phyloP scores from a whole-genome alignment of 2,113 vertebrate species.

The Brachionichthys hirsutus region DNA sequence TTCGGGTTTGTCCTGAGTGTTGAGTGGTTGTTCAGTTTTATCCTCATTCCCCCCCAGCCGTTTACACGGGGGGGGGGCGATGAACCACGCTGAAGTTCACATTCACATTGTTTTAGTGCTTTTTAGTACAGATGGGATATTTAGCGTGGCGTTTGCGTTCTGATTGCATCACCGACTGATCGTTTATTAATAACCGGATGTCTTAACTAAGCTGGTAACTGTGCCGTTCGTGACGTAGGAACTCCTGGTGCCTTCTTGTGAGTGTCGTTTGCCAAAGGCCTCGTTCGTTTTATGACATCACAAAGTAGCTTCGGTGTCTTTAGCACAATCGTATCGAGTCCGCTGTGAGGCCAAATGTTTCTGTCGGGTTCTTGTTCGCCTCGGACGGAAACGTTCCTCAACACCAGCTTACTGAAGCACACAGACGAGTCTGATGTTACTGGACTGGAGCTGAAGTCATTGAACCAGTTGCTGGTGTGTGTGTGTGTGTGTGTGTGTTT shows the following conservation, averaged over 20 bases:
- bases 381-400: constrained; percentile 7
- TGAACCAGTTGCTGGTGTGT: not conserved
- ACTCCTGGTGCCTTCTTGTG: constrained; percentile 52
- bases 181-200: constrained; percentile 11
- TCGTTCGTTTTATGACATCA: constrained; percentile 19
- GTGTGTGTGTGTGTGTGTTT: not conserved
- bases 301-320: constrained; percentile 1
- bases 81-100: constrained; percentile 7
- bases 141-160: constrained; percentile 21
- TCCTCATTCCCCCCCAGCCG: too few species aligned
- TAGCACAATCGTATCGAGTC: constrained; percentile 10
- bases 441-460: not conserved
- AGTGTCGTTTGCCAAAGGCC: constrained; percentile 19
- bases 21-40: too few species aligned
- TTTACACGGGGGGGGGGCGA: too few species aligned
- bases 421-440: constrained; percentile 5
- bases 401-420: constrained; percentile 17
- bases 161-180: constrained; percentile 5
- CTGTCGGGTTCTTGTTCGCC: not conserved
- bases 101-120: constrained; percentile 5
- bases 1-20: not conserved
- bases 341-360: constrained; percentile 23
- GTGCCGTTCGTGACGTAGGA: not conserved
- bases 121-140: constrained; percentile 16
- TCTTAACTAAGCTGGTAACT: constrained; percentile 1